Conservation (phyloP, 2,797 vertebrate species). For the Ispidina picta region DNA sequence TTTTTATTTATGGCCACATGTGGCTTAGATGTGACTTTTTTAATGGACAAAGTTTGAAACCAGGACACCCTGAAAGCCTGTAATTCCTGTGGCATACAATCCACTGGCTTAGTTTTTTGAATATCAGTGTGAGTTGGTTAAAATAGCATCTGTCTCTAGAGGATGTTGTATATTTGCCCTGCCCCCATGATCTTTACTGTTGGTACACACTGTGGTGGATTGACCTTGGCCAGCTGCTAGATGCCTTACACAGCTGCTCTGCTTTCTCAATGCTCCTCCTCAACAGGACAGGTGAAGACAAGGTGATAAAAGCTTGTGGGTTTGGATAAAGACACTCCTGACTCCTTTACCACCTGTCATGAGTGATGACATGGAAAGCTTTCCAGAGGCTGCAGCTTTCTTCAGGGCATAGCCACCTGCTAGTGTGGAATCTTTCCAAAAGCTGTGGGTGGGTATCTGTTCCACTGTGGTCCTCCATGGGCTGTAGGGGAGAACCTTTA, state of each 20-base stretch:
- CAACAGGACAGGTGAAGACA: background rate
- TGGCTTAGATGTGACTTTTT: slow-evolving; percentile 5
- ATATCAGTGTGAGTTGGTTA: background rate
- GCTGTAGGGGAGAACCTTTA: background rate
- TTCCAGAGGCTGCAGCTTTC: background rate
- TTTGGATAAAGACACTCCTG: background rate
- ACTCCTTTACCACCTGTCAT: background rate
- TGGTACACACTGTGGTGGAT: background rate
- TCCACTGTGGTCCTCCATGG: background rate
- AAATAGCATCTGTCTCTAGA: background rate
- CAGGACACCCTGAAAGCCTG: background rate
- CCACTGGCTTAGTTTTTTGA: background rate
- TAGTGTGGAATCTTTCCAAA: background rate
- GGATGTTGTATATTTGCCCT: background rate
- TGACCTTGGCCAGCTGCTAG: background rate
- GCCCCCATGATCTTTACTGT: background rate
- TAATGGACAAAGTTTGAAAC: slow-evolving; percentile 20
- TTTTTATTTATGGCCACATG: slow-evolving; percentile 43
- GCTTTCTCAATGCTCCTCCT: background rate
- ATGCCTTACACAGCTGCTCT: background rate
- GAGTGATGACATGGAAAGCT: background rate
- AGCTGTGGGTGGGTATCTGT: background rate
- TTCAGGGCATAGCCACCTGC: background rate
- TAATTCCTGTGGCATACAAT: background rate
- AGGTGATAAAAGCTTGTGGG: background rate